These are phyloP conservation scores for Zaprionus inermis DNA, from an alignment of 1,140 invertebrate species.

Conservation along the genomic window DNA sequence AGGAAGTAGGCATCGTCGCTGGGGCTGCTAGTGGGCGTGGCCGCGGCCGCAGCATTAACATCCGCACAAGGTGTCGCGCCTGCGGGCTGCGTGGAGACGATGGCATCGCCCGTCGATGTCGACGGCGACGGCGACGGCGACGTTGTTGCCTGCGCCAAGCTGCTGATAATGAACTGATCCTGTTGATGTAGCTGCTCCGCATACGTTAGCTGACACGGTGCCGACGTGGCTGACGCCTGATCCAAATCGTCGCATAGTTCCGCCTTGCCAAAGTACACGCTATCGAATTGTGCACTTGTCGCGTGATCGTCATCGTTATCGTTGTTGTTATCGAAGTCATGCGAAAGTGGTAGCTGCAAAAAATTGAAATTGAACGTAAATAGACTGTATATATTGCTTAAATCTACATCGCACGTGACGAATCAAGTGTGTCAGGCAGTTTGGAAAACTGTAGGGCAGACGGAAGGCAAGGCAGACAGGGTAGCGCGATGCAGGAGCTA, in stretches of 20 bases:
- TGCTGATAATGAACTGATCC: constrained; percentile 19
- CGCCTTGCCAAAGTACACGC: constrained; percentile 40
- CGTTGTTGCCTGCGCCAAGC: neutral
- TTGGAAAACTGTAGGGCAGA: neutral
- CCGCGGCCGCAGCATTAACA: neutral
- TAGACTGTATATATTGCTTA: neutral
- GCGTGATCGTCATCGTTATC: neutral
- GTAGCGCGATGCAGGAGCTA: neutral
- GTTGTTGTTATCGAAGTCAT: constrained; percentile 17
- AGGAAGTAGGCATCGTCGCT: constrained; percentile 46
- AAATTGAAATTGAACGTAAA: neutral
- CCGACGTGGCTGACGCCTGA: constrained; percentile 3
- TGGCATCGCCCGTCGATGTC: too few species aligned
- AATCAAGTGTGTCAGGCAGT: neutral
- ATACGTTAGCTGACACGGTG: neutral
- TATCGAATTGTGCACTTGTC: constrained; percentile 28
- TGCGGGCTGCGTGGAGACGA: too few species aligned
- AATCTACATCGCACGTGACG: neutral
- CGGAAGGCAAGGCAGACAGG: neutral
- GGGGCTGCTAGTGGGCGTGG: neutral
- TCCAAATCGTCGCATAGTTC: constrained; percentile 33
- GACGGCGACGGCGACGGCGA: too few species aligned
- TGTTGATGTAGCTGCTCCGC: neutral
- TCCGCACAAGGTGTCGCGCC: too few species aligned
- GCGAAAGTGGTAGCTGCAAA: constrained; percentile 13